Base-by-base conservation (phyloP, 2,888 invertebrate genomes). In the Boloria selene region DNA sequence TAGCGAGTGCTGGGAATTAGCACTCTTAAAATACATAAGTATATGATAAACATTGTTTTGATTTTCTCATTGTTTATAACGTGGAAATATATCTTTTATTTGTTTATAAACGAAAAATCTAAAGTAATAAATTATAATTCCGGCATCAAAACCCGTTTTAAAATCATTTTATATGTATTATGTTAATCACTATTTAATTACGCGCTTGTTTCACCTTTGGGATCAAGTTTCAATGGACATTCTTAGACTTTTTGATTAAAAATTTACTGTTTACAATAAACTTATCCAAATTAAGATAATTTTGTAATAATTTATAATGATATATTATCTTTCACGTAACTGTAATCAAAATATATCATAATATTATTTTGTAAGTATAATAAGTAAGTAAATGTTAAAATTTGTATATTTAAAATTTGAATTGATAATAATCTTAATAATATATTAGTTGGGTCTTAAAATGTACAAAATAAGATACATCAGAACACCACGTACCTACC, bases 171-270 rank as follows among this genome's bases (percentile, higher is more conserved):
- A 38, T 56, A 45, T 16, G 56, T 56, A 26, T 56, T 56, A 56
- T 56, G 56, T 16, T 56, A 56, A 56, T 56, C 6, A 45, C 45
- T 45, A 45, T 56, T 56, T 45, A 56, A 56, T 56, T 56, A 45
- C 56, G n/a, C 13, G 45, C 45, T 45, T 45, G 26, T 56, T 56
- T 45, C 13, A 56, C 44, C 13, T 56, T 56, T 22, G 31, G 44
- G 56, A 56, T 56, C 45, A 56, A 56, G 45, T 26, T 45, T 26
- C 45, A n/a, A 45, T 18, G 45, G 22, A 45, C 22, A 45, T 38
- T 38, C 13, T n/a, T 56, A 56, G 16, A 45, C n/a, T 45, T 45
- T 56, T 56, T 56, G 22, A 13, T 38, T 2, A 56, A 13, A 56
- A 45, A 45, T 16, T 7, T 26, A 56, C 56, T 45, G 6, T 6